Conservation (phyloP, 2,113 vertebrate genomes). For the Sinosuthora webbiana region DNA sequence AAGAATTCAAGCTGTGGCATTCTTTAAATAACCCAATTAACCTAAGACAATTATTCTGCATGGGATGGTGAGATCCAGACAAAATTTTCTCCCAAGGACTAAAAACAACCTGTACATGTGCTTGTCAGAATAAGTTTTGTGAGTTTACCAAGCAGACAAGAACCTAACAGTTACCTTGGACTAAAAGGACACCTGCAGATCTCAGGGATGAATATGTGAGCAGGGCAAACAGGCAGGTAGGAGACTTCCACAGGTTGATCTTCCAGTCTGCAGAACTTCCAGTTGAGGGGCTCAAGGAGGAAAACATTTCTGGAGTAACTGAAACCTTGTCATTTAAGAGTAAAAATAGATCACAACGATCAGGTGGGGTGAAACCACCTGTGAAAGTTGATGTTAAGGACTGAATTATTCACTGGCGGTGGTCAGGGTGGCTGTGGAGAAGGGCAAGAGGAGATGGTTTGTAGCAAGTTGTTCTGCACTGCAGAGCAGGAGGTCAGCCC, state of each 20-base stretch:
- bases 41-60: background rate
- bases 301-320: background rate
- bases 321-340: background rate
- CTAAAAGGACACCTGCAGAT: background rate
- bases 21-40: background rate
- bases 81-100: background rate
- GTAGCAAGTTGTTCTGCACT: background rate
- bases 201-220: background rate
- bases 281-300: background rate
- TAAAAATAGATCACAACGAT: background rate
- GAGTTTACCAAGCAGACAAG: background rate
- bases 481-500: background rate
- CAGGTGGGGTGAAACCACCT: background rate
- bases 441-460: background rate
- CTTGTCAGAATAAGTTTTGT: background rate
- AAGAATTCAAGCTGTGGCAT: background rate
- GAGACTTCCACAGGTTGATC: background rate
- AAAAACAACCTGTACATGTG: background rate
- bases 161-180: background rate
- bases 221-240: background rate
- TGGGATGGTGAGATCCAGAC: background rate
- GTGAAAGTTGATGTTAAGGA: background rate
- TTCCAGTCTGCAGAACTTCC: background rate
- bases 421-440: background rate
- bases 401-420: background rate